A percentile compares a stretch with the other conserved stretches of the same genome.
These are phyloP conservation scores for Trichonephila clavata DNA, from an alignment of 1,140 invertebrate species.

Conservation along the genomic window DNA sequence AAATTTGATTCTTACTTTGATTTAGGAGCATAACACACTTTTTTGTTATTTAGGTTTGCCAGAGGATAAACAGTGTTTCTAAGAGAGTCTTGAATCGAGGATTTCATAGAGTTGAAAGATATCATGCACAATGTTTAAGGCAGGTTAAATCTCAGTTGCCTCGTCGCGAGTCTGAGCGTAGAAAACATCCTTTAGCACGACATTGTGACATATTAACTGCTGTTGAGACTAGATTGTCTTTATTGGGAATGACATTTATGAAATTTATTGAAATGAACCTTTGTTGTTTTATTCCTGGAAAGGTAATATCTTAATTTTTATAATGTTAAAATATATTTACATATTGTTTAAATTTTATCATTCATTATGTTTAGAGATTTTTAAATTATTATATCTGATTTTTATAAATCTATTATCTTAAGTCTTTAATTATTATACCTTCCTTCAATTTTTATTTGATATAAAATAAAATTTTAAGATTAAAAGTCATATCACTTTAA, in stretches of 20 bases:
- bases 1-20: background rate
- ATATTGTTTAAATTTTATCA: too few species aligned
- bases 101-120: conserved; percentile 89
- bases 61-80: conserved; percentile 88
- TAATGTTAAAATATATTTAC: too few species aligned
- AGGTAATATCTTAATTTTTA: conserved; percentile 82
- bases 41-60: conserved; percentile 86
- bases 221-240: conserved; percentile 93
- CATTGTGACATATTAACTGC: conserved; percentile 94
- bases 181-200: conserved; percentile 89
- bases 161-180: conserved; percentile 92
- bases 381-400: too few species aligned
- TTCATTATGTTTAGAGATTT: too few species aligned
- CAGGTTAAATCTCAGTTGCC: conserved; percentile 91
- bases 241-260: conserved; percentile 94
- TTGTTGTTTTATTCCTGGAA: conserved; percentile 96
- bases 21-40: background rate
- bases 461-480: too few species aligned
- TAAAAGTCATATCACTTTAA: too few species aligned
- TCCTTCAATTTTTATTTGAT: too few species aligned
- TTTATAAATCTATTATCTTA: too few species aligned
- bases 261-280: conserved; percentile 91
- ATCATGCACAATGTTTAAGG: conserved; percentile 86
- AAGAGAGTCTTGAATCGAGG: conserved; percentile 89
- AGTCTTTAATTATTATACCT: too few species aligned